These are phyloP conservation scores for Geotrypetes seraphini DNA, from an alignment of 2,797 vertebrate species.

Conservation along the genomic window DNA sequence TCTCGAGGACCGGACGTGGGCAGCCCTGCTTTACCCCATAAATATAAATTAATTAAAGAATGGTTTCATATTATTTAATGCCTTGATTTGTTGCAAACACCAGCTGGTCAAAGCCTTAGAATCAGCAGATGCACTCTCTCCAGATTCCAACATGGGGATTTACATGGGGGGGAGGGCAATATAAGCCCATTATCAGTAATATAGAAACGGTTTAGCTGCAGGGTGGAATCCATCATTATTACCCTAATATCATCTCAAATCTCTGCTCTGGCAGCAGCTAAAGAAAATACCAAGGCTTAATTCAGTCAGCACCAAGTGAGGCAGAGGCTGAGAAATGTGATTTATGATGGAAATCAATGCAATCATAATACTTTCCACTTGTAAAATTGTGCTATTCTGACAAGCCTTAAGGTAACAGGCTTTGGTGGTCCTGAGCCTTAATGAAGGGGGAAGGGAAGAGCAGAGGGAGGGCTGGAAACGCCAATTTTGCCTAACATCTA, in stretches of 20 bases:
- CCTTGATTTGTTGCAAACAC: conserved; percentile 37
- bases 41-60: too few relatives aligned
- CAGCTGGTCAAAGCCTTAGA: conserved; percentile 2
- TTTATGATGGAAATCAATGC: conserved; percentile 65
- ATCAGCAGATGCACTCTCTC: conserved; percentile 23
- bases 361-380: conserved; percentile 61
- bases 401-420: conserved; percentile 26
- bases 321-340: conserved; percentile 58
- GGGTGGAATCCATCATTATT: conserved; percentile 71
- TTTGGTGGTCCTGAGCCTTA: too few relatives aligned
- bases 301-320: conserved; percentile 51
- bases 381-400: conserved; percentile 47
- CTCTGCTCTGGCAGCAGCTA: conserved; percentile 53
- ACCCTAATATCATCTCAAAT: conserved; percentile 63
- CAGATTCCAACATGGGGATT: conserved; percentile 37
- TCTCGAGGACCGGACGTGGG: too few relatives aligned
- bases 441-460: too few relatives aligned
- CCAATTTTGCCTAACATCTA: too few relatives aligned
- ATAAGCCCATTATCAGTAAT: conserved; percentile 30
- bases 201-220: conserved; percentile 52
- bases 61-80: too few relatives aligned
- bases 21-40: too few relatives aligned
- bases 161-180: conserved; percentile 25
- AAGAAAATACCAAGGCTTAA: conserved; percentile 61
- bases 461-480: too few relatives aligned